These are phyloP conservation scores for Acrobeloides nanus DNA, from an alignment of 2,888 invertebrate species.

Conservation along the genomic window DNA sequence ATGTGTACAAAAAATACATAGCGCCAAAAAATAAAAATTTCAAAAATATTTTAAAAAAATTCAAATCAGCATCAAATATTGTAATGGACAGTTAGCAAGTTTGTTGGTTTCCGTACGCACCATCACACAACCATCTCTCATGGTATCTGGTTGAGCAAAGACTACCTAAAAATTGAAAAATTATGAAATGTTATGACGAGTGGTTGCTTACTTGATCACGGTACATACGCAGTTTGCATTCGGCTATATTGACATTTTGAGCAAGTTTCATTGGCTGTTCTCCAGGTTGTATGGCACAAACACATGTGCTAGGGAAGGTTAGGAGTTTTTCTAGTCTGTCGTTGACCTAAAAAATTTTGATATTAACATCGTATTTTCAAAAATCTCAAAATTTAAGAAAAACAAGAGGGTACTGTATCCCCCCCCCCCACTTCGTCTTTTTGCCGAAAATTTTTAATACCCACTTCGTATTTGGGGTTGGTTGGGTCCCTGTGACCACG, in stretches of 20 bases:
- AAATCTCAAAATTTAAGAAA: too few species aligned
- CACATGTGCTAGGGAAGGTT: slow-evolving; percentile 37
- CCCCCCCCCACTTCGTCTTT: too few species aligned
- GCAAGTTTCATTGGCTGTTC: slow-evolving; percentile 50
- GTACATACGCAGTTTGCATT: slow-evolving; percentile 46
- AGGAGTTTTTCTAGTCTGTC: slow-evolving; percentile 24
- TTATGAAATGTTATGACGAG: neutral
- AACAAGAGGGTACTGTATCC: too few species aligned
- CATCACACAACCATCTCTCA: slow-evolving; percentile 37
- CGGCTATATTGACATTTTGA: slow-evolving; percentile 44
- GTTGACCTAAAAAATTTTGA: slow-evolving; percentile 8
- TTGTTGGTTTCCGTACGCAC: slow-evolving; percentile 47
- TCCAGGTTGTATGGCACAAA: slow-evolving; percentile 35
- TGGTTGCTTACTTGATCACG: slow-evolving; percentile 42
- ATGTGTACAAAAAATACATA: too few species aligned
- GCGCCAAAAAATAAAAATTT: slow-evolving; percentile 5
- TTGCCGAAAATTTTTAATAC: too few species aligned
- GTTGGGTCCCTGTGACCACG: too few species aligned
- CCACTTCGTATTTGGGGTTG: too few species aligned
- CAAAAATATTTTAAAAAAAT: slow-evolving; percentile 4
- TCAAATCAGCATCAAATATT: slow-evolving; percentile 38
- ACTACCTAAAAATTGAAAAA: slow-evolving; percentile 38
- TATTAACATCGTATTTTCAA: neutral
- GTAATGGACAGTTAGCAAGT: slow-evolving; percentile 38
- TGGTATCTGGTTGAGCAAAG: slow-evolving; percentile 48